Evolutionary conservation across 2,797 vertebrate species (phyloP), one percentile per base, ranked within the genome.

Genomic region (Ammospiza maritima): DNA sequence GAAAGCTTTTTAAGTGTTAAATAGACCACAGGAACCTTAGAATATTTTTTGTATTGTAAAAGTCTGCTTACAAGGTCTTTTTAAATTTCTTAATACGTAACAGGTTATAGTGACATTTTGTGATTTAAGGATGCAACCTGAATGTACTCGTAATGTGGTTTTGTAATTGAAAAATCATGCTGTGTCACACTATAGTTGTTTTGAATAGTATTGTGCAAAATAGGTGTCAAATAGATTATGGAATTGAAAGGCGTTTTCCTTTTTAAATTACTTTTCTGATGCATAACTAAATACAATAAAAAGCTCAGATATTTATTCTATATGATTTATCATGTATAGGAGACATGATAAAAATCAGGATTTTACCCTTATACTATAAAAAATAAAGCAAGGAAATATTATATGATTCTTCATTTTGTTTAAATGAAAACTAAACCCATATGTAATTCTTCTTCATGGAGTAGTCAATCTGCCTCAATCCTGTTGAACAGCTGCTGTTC

Each of bases 261-360:
- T 61, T 15, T 83, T 53, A 94, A 77, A 66, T 78, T 89, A 73
- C 48, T 92, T 89, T 89, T 53, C 75, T 86, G 26, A 84, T 67
- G 62, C 16, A 30, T 76, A 72, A 85, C 57, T 93, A 75, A 72
- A 69, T 75, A 47, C 22, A 62, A 66, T 50, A 76, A 69, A 86
- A 81, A 87, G 32, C 18, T n/a, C 53, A 85, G 32, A 32, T 79
- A 22, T 15, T 88, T 40, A 60, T 67, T 38, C 27, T 36, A 9
- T 76, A 40, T 0, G 0, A n/a, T 69, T 85, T 47, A 40, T 40
- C n/a, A 69, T 25, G 13, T 56, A 38, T 5, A 81, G 20, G n/a
- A 92, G 32, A 74, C 27, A 34, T 26, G 9, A 78, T 44, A 77
- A 85, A 87, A 86, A 38, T 11, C 11, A 45, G 10, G 0, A 5